Evolutionary conservation across 1,140 invertebrate genomes (phyloP).

Genomic region (Drosophila parvula): DNA sequence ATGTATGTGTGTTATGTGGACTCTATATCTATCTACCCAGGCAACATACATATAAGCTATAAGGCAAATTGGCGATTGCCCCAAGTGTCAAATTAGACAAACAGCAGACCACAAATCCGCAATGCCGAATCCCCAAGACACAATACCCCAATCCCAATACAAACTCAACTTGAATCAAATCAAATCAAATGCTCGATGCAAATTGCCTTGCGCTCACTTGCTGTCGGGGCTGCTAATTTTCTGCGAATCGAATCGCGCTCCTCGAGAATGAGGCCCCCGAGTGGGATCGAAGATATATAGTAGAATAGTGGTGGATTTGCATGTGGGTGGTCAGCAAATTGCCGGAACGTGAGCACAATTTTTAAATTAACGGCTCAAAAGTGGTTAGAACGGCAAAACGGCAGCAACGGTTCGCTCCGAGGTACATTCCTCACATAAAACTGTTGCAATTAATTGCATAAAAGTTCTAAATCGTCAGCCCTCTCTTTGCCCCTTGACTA

Average conservation of each 20-base stretch:
- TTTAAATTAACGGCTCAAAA: constrained; percentile 79
- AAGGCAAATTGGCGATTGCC: constrained; percentile 64
- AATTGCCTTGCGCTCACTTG: constrained; percentile 45
- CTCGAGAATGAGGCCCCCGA: constrained; percentile 38
- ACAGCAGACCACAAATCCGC: constrained; percentile 57
- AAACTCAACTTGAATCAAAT: constrained; percentile 30
- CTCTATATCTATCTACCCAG: background rate
- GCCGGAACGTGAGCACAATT: constrained; percentile 81
- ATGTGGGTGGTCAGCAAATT: constrained; percentile 83
- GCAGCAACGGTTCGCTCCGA: constrained; percentile 28
- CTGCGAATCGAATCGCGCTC: constrained; percentile 59
- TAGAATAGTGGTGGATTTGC: constrained; percentile 55
- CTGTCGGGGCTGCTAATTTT: constrained; percentile 67
- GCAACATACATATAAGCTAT: constrained; percentile 23
- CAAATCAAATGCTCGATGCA: constrained; percentile 64
- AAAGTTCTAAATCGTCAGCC: constrained; percentile 76
- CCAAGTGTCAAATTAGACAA: constrained; percentile 81
- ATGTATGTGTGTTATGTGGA: constrained; percentile 2
- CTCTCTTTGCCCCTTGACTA: constrained; percentile 7
- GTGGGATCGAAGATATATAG: constrained; percentile 37
- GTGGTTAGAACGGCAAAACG: constrained; percentile 69
- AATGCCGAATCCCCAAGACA: constrained; percentile 2
- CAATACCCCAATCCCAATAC: constrained; percentile 5
- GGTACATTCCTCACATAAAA: constrained; percentile 74
- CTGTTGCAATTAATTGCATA: constrained; percentile 81